Evolutionary conservation across 2,113 vertebrate genomes (phyloP).

Genomic region (Syngnathoides biaculeatus): DNA sequence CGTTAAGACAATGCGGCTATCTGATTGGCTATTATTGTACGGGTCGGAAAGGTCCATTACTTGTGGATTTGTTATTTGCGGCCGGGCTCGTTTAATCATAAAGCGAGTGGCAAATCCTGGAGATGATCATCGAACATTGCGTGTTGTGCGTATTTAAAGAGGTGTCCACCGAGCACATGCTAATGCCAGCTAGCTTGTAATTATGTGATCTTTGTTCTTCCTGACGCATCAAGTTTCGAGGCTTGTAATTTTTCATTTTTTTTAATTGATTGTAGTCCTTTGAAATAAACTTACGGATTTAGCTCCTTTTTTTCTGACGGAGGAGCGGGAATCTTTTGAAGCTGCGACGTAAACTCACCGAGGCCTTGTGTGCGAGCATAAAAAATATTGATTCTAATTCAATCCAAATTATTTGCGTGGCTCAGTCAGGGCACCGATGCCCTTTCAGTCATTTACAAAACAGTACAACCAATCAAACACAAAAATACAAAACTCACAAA

Average conservation of each 20-base stretch:
- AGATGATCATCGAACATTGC: background rate
- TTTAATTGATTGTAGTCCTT: constrained; percentile 18
- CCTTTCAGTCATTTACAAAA: too few species aligned
- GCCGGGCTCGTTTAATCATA: too few species aligned
- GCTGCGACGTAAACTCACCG: too few species aligned
- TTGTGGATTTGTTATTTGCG: too few species aligned
- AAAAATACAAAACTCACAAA: too few species aligned
- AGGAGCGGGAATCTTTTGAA: too few species aligned
- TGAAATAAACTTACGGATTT: constrained; percentile 45
- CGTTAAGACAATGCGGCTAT: too few species aligned
- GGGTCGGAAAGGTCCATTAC: too few species aligned
- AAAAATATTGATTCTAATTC: background rate
- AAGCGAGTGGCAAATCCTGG: background rate
- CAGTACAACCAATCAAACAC: too few species aligned
- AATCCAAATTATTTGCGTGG: background rate
- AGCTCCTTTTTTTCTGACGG: background rate
- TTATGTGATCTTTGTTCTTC: constrained; percentile 5
- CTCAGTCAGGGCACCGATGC: too few species aligned
- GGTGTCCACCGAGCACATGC: background rate
- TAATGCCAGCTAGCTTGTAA: background rate
- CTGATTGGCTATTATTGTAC: too few species aligned
- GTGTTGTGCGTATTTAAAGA: background rate
- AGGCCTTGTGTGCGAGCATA: too few species aligned
- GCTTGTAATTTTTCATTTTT: constrained; percentile 49
- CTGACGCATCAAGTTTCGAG: constrained; percentile 53